Conservation (phyloP, 1,140 invertebrate species). For the Tetragonula clypearis region DNA sequence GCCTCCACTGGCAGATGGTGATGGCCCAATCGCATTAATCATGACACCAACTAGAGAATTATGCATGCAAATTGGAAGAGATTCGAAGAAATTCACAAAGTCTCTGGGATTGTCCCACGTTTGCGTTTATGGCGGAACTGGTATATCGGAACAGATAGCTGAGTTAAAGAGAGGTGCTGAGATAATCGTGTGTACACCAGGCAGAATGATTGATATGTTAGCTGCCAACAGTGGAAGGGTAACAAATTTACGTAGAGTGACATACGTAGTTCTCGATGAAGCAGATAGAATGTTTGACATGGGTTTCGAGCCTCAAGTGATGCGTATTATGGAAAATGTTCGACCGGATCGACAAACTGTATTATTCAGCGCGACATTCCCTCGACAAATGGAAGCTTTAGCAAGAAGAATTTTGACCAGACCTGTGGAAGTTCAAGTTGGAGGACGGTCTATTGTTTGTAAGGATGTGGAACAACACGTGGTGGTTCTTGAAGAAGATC, state of each 20-base stretch:
- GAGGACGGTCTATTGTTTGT: slow-evolving; percentile 98
- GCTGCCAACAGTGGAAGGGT: slow-evolving; percentile 98
- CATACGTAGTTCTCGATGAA: slow-evolving; percentile 99
- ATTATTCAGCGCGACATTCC: slow-evolving; percentile 99
- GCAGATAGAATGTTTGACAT: slow-evolving; percentile 99
- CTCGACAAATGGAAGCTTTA: slow-evolving; percentile 99
- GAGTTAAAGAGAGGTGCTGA: slow-evolving; percentile 98
- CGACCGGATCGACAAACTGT: slow-evolving; percentile 98
- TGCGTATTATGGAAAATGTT: slow-evolving; percentile 98
- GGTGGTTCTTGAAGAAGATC: slow-evolving; percentile 96
- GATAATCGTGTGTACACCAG: slow-evolving; percentile 99
- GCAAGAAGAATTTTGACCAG: slow-evolving; percentile 96
- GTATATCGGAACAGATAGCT: slow-evolving; percentile 98
- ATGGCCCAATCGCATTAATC: slow-evolving; percentile 98
- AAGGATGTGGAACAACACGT: slow-evolving; percentile 99
- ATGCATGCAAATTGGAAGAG: slow-evolving; percentile 99
- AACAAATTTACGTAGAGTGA: slow-evolving; percentile 97
- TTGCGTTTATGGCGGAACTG: slow-evolving; percentile 99
- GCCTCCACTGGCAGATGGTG: slow-evolving; percentile 94
- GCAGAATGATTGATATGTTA: slow-evolving; percentile 99
- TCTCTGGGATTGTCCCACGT: slow-evolving; percentile 93
- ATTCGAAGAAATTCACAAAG: slow-evolving; percentile 98
- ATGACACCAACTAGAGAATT: slow-evolving; percentile 99
- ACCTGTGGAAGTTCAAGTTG: slow-evolving; percentile 99
- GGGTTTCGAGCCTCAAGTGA: slow-evolving; percentile 99